Base-by-base conservation (phyloP, 2,888 invertebrate species). In the Heliconius charithonia region DNA sequence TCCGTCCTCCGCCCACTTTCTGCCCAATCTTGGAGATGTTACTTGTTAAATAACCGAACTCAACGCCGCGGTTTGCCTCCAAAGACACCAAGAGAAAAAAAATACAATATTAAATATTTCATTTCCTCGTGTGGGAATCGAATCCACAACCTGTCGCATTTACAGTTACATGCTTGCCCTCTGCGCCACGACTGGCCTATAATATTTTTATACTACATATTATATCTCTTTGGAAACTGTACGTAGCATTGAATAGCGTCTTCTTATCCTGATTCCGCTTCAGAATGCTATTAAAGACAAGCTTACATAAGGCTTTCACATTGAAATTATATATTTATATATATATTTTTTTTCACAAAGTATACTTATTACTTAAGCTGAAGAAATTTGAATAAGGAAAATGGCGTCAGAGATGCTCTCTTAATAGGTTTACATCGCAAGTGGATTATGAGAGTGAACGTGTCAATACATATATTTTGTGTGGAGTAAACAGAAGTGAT, bases 391-490 rank as follows among this genome's bases (percentile, higher is more conserved):
- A 25, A 69, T 27, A 45, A 69, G 69, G 41, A 69, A 69, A 69
- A 69, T 69, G 69, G 41, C 7, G 22, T 22, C 41, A 25, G 37
- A 67, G 41, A 69, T 69, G 69, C 41, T 69, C 16, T 41, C 41
- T 45, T 45, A 25, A 69, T 45, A 69, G 41, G 41, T 69, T 69
- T 69, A 69, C 41, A 69, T 41, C 41, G n/a, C 67, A 25, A 69
- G 67, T 69, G 41, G 67, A 69, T 69, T 69, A 69, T 69, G 41
- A 69, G 69, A 69, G 41, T 41, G 69, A 45, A 45, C 41, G 41
- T 69, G 69, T 69, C 69, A 69, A 69, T 69, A 69, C 41, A 69
- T 69, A 45, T 41, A 69, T 45, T 69, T 69, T 69, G 32, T 66
- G 29, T 29, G 32, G 22, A 32, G 16, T 45, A 41, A 16, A 41